A percentile compares a stretch with the other conserved stretches of the same genome.
These are phyloP conservation scores for Caenorhabditis briggsae DNA, from an alignment of 1,140 invertebrate species.

Conservation along the genomic window DNA sequence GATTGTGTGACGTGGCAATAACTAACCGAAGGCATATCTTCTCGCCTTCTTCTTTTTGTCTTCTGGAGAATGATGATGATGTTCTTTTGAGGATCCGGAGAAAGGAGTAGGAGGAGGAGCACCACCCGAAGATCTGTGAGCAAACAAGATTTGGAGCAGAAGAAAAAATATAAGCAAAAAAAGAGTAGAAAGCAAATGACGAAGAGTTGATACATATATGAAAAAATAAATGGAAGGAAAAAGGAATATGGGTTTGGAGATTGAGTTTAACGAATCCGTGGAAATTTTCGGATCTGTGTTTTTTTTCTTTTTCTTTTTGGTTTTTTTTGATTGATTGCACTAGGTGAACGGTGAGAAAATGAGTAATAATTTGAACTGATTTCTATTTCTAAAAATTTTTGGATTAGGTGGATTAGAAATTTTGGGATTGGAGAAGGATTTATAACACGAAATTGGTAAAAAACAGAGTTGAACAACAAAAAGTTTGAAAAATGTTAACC, in stretches of 20 bases:
- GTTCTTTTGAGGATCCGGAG: not conserved
- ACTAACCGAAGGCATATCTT: slow-evolving; percentile 33
- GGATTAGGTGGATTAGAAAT: too few species aligned
- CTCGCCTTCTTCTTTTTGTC: not conserved
- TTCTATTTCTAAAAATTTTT: not conserved
- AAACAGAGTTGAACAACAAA: too few species aligned
- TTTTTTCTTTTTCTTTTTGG: not conserved
- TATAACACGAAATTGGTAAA: too few species aligned
- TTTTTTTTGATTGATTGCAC: not conserved
- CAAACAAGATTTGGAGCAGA: slow-evolving; percentile 36
- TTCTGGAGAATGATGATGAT: not conserved
- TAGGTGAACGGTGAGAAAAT: not conserved
- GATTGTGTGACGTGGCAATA: slow-evolving; percentile 47
- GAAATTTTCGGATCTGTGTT: not conserved
- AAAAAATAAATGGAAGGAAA: not conserved
- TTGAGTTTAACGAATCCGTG: slow-evolving; percentile 1
- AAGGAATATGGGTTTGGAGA: not conserved
- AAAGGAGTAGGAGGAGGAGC: not conserved
- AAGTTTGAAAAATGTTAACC: too few species aligned
- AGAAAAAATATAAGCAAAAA: not conserved
- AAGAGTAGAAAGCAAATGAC: slow-evolving; percentile 10
- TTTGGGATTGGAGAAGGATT: too few species aligned
- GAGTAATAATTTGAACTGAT: not conserved
- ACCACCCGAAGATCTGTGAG: slow-evolving; percentile 41
- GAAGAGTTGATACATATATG: slow-evolving; percentile 21